Evolutionary conservation across 2,888 invertebrate genomes (phyloP).

Genomic region (Nomada lathburiana): DNA sequence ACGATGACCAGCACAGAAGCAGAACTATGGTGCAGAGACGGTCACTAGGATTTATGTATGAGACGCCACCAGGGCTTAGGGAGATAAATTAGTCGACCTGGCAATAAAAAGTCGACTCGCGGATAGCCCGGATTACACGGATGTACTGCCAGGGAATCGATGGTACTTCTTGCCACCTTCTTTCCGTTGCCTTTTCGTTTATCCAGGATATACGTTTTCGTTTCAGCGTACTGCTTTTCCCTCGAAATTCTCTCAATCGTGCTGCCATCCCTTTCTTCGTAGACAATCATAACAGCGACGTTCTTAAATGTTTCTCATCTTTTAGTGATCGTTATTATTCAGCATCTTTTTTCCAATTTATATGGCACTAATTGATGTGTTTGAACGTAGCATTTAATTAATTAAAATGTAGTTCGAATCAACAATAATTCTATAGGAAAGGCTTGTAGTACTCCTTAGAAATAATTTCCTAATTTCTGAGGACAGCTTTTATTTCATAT

Average conservation of each 20-base stretch:
- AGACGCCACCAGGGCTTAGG: conserved; percentile 72
- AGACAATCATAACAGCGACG: not conserved
- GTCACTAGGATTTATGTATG: conserved; percentile 78
- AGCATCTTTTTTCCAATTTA: too few relatives aligned
- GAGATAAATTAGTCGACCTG: conserved; percentile 78
- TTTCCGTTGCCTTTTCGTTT: conserved; percentile 58
- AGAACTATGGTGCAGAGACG: conserved; percentile 67
- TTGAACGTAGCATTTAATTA: too few relatives aligned
- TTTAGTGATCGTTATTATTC: not conserved
- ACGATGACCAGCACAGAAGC: conserved; percentile 48
- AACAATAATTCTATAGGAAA: too few relatives aligned
- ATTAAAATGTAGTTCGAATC: too few relatives aligned
- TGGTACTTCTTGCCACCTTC: conserved; percentile 68
- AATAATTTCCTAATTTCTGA: too few relatives aligned
- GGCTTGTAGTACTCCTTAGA: too few relatives aligned
- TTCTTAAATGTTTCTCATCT: not conserved
- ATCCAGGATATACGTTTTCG: conserved; percentile 56
- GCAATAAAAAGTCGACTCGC: conserved; percentile 77
- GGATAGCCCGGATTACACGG: conserved; percentile 78
- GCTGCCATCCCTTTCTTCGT: not conserved
- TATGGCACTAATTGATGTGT: too few relatives aligned
- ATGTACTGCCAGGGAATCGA: conserved; percentile 75
- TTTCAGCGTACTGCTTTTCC: conserved; percentile 23
- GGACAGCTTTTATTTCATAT: too few relatives aligned
- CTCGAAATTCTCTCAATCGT: conserved; percentile 19